phyloP scores from a whole-genome alignment of 2,888 invertebrate species.

The Caenorhabditis sp. region DNA sequence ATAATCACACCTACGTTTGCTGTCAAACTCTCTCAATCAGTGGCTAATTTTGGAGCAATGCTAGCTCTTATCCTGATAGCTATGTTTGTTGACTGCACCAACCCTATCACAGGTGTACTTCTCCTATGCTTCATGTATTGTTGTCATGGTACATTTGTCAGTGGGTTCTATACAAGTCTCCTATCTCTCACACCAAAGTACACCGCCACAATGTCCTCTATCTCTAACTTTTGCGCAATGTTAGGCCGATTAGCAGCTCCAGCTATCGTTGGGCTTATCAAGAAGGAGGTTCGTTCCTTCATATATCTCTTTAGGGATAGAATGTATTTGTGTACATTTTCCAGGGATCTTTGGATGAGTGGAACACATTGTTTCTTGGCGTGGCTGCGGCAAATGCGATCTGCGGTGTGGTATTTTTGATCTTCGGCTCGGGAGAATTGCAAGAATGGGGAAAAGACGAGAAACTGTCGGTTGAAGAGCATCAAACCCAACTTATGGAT shows the following conservation, averaged over 20 bases:
- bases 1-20: constrained; percentile 43
- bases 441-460: constrained; percentile 51
- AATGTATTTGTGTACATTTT: not conserved
- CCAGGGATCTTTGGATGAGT: constrained; percentile 44
- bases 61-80: constrained; percentile 50
- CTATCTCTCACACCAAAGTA: constrained; percentile 59
- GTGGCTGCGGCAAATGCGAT: constrained; percentile 32
- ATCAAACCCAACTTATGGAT: no score
- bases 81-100: constrained; percentile 55
- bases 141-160: constrained; percentile 43
- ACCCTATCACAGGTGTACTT: constrained; percentile 45
- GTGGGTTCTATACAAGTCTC: constrained; percentile 57
- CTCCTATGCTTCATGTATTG: constrained; percentile 51
- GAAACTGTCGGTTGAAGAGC: not conserved
- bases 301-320: not conserved
- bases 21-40: constrained; percentile 49
- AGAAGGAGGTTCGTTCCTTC: constrained; percentile 30
- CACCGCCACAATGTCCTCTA: constrained; percentile 57
- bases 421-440: constrained; percentile 53
- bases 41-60: constrained; percentile 48
- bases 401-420: constrained; percentile 41
- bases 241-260: constrained; percentile 50
- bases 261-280: constrained; percentile 45
- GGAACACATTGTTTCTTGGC: constrained; percentile 42
- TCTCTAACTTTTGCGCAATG: constrained; percentile 56